Conservation (phyloP, 2,113 vertebrate species). For the Stegastes partitus region DNA sequence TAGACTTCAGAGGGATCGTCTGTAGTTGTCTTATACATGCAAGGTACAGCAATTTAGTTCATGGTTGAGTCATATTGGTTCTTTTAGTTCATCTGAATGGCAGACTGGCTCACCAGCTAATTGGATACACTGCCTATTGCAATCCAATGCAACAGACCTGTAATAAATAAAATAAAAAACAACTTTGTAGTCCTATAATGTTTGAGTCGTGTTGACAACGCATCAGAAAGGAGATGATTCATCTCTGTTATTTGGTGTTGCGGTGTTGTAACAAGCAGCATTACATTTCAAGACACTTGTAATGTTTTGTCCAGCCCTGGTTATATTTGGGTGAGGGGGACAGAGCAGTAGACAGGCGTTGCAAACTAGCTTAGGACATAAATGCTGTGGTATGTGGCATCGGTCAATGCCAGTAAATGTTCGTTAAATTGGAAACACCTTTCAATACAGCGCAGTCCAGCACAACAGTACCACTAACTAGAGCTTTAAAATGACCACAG, state of each 20-base stretch:
- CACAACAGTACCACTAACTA: conserved; percentile 25
- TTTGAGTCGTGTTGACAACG: conserved; percentile 15
- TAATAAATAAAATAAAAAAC: conserved; percentile 6
- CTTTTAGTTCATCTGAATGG: conserved; percentile 26
- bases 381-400: conserved; percentile 56
- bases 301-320: conserved; percentile 15
- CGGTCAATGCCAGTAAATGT: conserved; percentile 48
- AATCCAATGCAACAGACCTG: conserved; percentile 35
- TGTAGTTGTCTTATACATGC: conserved; percentile 10
- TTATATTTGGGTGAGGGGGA: conserved; percentile 11
- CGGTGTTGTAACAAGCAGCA: conserved; percentile 2
- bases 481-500: conserved; percentile 35
- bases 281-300: conserved; percentile 22
- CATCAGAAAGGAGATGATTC: not conserved
- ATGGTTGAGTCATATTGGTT: conserved; percentile 4
- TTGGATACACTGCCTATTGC: conserved; percentile 21
- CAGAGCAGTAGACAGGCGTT: conserved; percentile 56
- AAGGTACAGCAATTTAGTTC: conserved; percentile 14
- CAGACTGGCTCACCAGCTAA: conserved; percentile 16
- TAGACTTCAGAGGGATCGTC: conserved; percentile 24
- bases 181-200: conserved; percentile 1
- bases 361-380: conserved; percentile 34
- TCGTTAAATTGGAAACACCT: conserved; percentile 47
- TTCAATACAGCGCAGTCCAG: not conserved
- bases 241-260: not conserved